These are phyloP conservation scores for Anguilla megastoma DNA, from an alignment of 2,797 vertebrate genomes.

Conservation along the genomic window DNA sequence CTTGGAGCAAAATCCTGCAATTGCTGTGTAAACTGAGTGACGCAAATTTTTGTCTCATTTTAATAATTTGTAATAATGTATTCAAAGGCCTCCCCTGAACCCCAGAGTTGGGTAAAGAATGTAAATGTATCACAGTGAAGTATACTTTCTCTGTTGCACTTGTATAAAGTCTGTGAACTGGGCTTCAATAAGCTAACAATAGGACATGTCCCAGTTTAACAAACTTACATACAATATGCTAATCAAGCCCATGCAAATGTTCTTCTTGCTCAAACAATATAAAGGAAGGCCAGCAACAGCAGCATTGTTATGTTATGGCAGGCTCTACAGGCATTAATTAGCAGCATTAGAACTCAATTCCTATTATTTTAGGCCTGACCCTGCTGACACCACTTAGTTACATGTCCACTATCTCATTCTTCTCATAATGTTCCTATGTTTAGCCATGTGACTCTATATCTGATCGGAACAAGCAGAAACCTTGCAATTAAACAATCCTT, in stretches of 20 bases:
- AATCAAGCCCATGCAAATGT: background rate
- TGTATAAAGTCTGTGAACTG: background rate
- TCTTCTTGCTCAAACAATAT: background rate
- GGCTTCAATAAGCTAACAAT: background rate
- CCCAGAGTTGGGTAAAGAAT: too few relatives aligned
- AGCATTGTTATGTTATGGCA: background rate
- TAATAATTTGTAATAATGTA: background rate
- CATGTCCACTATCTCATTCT: background rate
- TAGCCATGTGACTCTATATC: background rate
- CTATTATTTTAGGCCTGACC: background rate
- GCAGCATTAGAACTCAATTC: background rate
- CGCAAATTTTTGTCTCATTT: background rate
- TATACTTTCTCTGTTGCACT: background rate
- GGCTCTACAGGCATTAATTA: background rate
- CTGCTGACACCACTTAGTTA: background rate
- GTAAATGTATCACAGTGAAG: background rate
- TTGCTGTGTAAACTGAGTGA: too few relatives aligned
- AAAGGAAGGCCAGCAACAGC: background rate
- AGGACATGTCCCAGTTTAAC: constrained; percentile 9
- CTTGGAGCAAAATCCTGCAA: too few relatives aligned
- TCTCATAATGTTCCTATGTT: background rate
- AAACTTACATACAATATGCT: background rate
- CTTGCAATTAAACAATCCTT: background rate
- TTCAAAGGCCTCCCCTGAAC: too few relatives aligned
- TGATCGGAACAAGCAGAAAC: background rate